phyloP scores from a whole-genome alignment of 2,113 vertebrate species.

The Neogale vison region DNA sequence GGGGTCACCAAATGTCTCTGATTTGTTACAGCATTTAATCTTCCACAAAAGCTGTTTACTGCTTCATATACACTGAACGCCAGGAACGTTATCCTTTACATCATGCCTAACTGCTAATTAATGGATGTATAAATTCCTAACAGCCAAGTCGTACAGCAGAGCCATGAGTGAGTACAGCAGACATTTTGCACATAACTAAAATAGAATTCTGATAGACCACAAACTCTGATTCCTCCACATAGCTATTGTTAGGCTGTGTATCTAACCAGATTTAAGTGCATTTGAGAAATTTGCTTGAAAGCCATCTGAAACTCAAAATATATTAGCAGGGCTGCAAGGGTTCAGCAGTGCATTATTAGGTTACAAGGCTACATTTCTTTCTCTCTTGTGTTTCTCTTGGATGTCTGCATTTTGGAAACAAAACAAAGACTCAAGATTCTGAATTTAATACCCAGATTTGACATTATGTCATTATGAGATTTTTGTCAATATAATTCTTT shows the following conservation, averaged over 20 bases:
- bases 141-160: slow-evolving; percentile 69
- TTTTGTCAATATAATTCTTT: background rate
- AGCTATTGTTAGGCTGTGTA: slow-evolving; percentile 63
- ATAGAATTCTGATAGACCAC: slow-evolving; percentile 62
- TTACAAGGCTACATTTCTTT: background rate
- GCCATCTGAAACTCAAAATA: slow-evolving; percentile 56
- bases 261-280: slow-evolving; percentile 68
- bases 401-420: slow-evolving; percentile 27
- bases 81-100: slow-evolving; percentile 75
- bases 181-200: slow-evolving; percentile 60
- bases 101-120: slow-evolving; percentile 80
- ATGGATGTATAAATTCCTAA: slow-evolving; percentile 75
- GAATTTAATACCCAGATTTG: background rate
- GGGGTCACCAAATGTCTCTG: slow-evolving; percentile 80
- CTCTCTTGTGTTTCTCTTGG: background rate
- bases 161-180: slow-evolving; percentile 55
- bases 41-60: slow-evolving; percentile 79
- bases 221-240: slow-evolving; percentile 53
- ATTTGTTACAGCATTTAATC: slow-evolving; percentile 73
- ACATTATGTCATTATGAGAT: background rate
- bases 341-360: slow-evolving; percentile 28
- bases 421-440: slow-evolving; percentile 24
- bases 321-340: slow-evolving; percentile 16
- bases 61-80: slow-evolving; percentile 63
- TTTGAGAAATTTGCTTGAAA: slow-evolving; percentile 72